Percentiles rank a stretch among this genome's conserved stretches.
These are phyloP conservation scores for Patella depressa DNA, from an alignment of 2,888 invertebrate species.

Conservation along the genomic window DNA sequence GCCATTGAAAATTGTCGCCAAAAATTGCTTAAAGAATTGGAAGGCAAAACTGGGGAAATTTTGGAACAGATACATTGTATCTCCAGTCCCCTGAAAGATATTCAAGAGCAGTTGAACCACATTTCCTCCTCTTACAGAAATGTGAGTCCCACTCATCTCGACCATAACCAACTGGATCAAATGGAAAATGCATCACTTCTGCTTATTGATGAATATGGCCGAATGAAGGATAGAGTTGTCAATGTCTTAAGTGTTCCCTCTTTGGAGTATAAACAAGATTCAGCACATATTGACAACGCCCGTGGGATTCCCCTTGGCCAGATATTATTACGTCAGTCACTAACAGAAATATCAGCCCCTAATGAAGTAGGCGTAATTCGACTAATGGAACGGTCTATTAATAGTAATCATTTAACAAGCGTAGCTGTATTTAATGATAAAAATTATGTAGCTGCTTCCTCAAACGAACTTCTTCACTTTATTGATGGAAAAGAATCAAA, in stretches of 20 bases:
- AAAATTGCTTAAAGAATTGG: conserved; percentile 13
- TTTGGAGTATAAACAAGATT: too few species aligned
- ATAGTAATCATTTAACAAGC: background rate
- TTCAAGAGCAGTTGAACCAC: too few species aligned
- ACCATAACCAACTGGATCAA: too few species aligned
- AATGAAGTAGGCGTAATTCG: background rate
- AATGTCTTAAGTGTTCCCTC: too few species aligned
- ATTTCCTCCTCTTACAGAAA: too few species aligned
- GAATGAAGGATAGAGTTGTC: too few species aligned
- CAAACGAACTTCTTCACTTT: background rate
- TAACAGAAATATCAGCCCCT: background rate
- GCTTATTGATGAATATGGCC: too few species aligned
- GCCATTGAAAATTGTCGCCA: conserved; percentile 25
- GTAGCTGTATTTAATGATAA: background rate
- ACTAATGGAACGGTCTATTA: background rate
- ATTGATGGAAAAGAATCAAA: background rate
- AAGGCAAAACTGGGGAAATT: conserved; percentile 23
- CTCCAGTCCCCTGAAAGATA: too few species aligned
- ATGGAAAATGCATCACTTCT: too few species aligned
- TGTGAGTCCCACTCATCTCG: too few species aligned
- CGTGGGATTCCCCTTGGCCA: background rate
- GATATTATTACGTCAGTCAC: background rate
- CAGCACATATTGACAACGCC: too few species aligned
- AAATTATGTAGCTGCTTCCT: background rate
- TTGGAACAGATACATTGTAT: conserved; percentile 23